These are phyloP conservation scores for Scolopax rusticola DNA, from an alignment of 2,797 vertebrate species.

Conservation along the genomic window DNA sequence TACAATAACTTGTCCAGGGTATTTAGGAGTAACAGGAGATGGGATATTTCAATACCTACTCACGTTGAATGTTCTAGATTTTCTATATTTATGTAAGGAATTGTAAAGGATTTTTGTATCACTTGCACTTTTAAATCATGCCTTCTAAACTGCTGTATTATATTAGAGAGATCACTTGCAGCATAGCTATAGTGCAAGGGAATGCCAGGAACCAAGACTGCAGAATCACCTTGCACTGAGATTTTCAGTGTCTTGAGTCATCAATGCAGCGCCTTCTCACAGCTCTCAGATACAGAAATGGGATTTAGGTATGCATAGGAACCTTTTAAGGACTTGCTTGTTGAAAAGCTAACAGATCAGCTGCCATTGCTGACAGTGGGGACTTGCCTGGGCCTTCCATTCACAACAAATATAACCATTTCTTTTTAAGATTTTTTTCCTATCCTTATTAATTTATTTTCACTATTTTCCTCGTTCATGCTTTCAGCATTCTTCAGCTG, in stretches of 20 bases:
- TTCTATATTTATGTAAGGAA: background rate
- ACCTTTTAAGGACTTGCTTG: background rate
- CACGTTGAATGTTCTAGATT: background rate
- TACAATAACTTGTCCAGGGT: background rate
- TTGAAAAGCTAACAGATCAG: background rate
- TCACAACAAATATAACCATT: background rate
- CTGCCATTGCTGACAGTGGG: background rate
- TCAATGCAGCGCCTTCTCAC: background rate
- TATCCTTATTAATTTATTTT: background rate
- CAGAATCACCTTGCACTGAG: background rate
- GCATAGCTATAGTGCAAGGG: background rate
- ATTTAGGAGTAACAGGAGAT: background rate
- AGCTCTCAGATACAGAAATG: background rate
- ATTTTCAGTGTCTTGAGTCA: background rate
- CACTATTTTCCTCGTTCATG: background rate
- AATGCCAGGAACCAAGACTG: background rate
- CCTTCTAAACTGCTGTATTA: background rate
- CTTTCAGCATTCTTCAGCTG: background rate
- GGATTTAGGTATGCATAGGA: background rate
- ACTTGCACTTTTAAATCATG: background rate
- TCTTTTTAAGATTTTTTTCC: background rate
- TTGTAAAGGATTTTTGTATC: background rate
- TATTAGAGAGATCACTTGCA: background rate
- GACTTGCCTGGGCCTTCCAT: background rate
- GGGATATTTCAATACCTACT: background rate